Base-by-base conservation (phyloP, 2,797 vertebrate genomes). In the Dallia pectoralis region DNA sequence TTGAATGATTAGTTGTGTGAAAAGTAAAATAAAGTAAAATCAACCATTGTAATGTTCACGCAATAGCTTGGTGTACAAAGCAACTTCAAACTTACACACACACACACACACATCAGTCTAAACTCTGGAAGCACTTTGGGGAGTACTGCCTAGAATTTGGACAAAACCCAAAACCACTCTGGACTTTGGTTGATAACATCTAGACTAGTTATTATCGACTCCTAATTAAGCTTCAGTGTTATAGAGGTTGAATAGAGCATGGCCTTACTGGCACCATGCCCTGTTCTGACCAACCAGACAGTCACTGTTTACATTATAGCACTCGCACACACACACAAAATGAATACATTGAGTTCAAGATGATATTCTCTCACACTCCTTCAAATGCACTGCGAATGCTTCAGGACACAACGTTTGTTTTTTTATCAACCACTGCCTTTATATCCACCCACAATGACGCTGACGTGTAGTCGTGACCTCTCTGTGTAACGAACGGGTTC, bases 401-500 rank as follows among this genome's bases (percentile, higher is more conserved):
- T 56, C n/a, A 25, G 11, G 12, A 25, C 30, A 32, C 29, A 7
- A 2, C 29, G 18, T 30, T 27, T 15, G 5, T 30, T 63, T 63
- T 27, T 15, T 16, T 30, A 30, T 63, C 61, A 29, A 25, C 61
- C 61, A 63, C 59, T 32, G 27, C 12, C 51, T 16, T 49, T 56
- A 56, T 22, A 56, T 8, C 51, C n/a, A 9, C 29, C 61, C 2
- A 18, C 61, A 27, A 63, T 32, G n/a, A n/a, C n/a, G 29, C 14
- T 30, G 61, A 62, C 14, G n/a, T 56, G 51, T 56, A 4, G 22
- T 56, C n/a, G 22, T 56, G 51, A 22, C 51, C 51, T 56, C 51
- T 56, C 9, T 7, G 51, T 25, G 61, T 29, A 73, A 73, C 29
- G 19, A 62, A 59, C 49, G 14, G 51, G 62, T 32, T 62, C 47